Conservation (phyloP, 2,797 vertebrate genomes). For the Cuculus canorus region DNA sequence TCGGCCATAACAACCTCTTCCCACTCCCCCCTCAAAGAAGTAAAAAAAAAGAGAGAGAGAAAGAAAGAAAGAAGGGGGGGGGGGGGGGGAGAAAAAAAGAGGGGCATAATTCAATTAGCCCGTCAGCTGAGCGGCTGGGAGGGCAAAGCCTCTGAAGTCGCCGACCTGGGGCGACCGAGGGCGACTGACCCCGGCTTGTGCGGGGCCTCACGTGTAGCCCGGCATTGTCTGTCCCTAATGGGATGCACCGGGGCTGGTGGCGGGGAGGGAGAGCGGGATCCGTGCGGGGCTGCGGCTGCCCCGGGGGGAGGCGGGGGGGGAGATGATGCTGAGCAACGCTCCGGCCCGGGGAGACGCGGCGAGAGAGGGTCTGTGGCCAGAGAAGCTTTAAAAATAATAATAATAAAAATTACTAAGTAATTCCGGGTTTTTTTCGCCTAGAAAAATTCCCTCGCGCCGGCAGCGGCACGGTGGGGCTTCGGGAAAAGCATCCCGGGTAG, state of each 20-base stretch:
- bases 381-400: not conserved
- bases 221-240: not conserved
- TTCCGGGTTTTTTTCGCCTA: not conserved
- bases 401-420: not conserved
- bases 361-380: not conserved
- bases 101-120: conserved; percentile 81
- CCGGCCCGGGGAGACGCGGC: not conserved
- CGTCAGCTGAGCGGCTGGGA: conserved; percentile 70
- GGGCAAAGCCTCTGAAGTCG: conserved; percentile 67
- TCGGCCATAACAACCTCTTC: conserved; percentile 39
- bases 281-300: not conserved
- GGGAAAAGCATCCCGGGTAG: not conserved
- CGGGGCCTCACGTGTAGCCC: conserved; percentile 53
- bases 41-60: not conserved
- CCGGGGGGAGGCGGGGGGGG: no score
- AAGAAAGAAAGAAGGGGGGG: no score
- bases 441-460: not conserved
- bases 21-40: not conserved
- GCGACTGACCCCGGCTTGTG: conserved; percentile 75
- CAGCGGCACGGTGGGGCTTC: not conserved
- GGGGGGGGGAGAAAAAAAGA: not conserved
- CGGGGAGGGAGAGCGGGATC: not conserved
- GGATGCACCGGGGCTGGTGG: not conserved
- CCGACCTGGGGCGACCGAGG: conserved; percentile 67
- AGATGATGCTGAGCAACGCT: not conserved